Base-by-base conservation (phyloP, 1,140 invertebrate genomes). In the Euura saliciscinereae region DNA sequence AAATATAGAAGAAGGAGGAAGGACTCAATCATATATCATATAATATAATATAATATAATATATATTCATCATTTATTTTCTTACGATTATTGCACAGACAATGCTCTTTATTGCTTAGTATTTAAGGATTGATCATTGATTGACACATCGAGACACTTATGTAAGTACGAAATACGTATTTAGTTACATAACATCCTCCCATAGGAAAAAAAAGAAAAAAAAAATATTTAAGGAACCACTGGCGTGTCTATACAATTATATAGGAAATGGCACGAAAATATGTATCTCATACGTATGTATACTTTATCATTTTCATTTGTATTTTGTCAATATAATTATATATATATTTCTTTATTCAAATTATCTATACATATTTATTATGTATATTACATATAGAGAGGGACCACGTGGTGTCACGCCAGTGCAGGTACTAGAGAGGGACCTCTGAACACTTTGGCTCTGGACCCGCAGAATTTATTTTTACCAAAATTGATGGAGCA, bases 31-130 rank as follows among this genome's bases (percentile, higher is more conserved):
- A n/a, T n/a, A n/a, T n/a, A n/a, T n/a, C n/a, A n/a, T 59, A n/a
- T 59, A 1, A 28, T 28, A 28, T 28, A 64, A 64, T 64, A 67
- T 28, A 67, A 67, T 67, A 67, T 67, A 67, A 67, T 67, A 76
- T 77, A 79, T 74, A 77, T 78, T 72, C 72, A 72, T 77, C 65
- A 76, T 77, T 77, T 69, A 11, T 76, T 70, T 67, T 67, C 13
- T 67, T 67, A 73, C 70, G 73, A 77, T 82, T 81, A 77, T 72
- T 74, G 75, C 80, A 80, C 78, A 82, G 75, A 80, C 74, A 76
- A 78, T 78, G 78, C 71, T 80, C 72, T 76, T 82, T 84, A 85
- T 83, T 84, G 81, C 80, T 85, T 80, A 83, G 74, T 77, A 72
- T 70, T 75, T 80, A 79, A 74, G 78, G 73, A 81, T 73, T 80